phyloP scores from a whole-genome alignment of 2,888 invertebrate species.

The Entomobrya proxima region DNA sequence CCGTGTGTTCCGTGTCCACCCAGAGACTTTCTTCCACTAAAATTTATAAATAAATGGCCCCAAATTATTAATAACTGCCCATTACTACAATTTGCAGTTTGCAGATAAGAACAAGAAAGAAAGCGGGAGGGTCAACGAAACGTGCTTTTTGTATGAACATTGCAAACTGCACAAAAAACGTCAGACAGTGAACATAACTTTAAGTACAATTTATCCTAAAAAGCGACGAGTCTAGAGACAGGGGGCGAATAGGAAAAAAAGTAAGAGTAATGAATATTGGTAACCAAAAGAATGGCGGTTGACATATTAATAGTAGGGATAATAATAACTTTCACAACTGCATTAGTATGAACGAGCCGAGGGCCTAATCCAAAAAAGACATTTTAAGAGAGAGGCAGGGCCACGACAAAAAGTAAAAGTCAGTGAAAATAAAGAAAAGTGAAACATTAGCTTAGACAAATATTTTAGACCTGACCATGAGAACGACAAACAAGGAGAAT shows the following conservation, averaged over 20 bases:
- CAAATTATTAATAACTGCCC: background rate
- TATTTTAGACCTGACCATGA: slow-evolving; percentile 62
- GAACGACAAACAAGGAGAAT: slow-evolving; percentile 24
- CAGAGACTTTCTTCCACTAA: slow-evolving; percentile 48
- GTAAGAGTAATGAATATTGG: slow-evolving; percentile 37
- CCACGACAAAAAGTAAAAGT: slow-evolving; percentile 31
- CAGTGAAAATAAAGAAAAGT: slow-evolving; percentile 29
- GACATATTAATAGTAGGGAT: no score
- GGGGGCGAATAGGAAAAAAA: background rate
- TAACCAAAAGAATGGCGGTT: background rate
- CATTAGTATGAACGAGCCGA: background rate
- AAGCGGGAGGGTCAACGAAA: slow-evolving; percentile 1
- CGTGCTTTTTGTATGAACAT: slow-evolving; percentile 7
- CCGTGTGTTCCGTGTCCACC: slow-evolving; percentile 68
- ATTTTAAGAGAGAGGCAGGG: background rate
- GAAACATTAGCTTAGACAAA: slow-evolving; percentile 53
- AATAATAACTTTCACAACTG: background rate
- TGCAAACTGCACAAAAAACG: background rate
- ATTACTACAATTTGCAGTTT: background rate
- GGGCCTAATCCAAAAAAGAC: background rate
- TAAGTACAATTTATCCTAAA: slow-evolving; percentile 23
- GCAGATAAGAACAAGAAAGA: background rate
- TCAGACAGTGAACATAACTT: background rate
- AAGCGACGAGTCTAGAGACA: background rate
- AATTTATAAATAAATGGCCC: no score